These are phyloP conservation scores for Penaeus monodon DNA, from an alignment of 2,888 invertebrate genomes.

Conservation along the genomic window DNA sequence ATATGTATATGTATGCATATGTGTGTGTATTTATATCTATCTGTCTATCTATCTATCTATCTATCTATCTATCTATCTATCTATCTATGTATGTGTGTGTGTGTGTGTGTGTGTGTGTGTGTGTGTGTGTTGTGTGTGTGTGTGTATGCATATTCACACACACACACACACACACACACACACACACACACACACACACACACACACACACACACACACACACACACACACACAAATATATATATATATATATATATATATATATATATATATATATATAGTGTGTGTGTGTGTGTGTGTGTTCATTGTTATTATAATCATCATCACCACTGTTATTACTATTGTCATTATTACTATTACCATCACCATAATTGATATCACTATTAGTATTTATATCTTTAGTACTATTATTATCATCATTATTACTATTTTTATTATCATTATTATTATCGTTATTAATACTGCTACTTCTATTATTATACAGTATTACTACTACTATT, in stretches of 20 bases:
- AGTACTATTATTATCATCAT: too few species aligned
- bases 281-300: too few species aligned
- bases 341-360: too few species aligned
- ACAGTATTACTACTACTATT: too few species aligned
- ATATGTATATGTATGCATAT: not conserved
- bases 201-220: not conserved
- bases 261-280: not conserved
- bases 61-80: not conserved
- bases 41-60: not conserved
- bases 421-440: too few species aligned
- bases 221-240: not conserved
- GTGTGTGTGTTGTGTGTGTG: not conserved
- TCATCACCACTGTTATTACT: too few species aligned
- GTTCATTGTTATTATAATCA: too few species aligned
- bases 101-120: not conserved
- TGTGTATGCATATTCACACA: not conserved
- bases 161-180: conserved; percentile 16
- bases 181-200: not conserved
- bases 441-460: too few species aligned
- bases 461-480: too few species aligned
- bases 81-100: not conserved
- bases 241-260: not conserved
- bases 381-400: too few species aligned
- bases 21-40: not conserved
- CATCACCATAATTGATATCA: too few species aligned